Base-by-base conservation (phyloP, 2,113 vertebrate species). In the Poeciliopsis prolifica region DNA sequence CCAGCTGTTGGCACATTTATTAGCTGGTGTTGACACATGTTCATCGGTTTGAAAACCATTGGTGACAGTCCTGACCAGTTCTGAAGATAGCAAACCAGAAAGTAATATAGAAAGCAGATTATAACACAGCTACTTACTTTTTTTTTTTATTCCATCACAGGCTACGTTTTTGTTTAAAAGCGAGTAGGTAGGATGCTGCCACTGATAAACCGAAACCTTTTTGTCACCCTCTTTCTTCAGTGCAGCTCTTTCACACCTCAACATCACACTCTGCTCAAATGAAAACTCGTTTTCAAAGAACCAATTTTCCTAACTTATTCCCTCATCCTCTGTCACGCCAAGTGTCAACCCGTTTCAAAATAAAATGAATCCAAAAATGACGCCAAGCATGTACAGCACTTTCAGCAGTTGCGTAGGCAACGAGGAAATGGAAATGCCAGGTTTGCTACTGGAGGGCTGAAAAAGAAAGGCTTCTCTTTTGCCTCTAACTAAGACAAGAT, bases 341-440 rank as follows among this genome's bases (percentile, higher is more conserved):
- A 83, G 74, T 79, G 79, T 79, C 82, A 87, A 69, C 79, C 80
- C 75, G 70, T 70, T 58, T 60, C 81, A 82, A 83, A 76, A 70
- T 85, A 74, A 88, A 88, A 72, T 83, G 83, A 86, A 87, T 86
- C 64, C 80, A 64, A 44, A 63, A 77, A 68, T 29, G 60, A 86
- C 75, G 77, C 77, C 80, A 80, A 83, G 70, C 86, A 96, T 95
- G 92, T 95, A 91, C 95, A 95, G 66, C 95, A 95, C 77, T 85
- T 97, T 95, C 94, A 95, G 86, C 89, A 95, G 26, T 94, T 91
- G 72, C 92, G 95, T 87, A 95, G 96, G 85, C 94, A 96, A 77
- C 93, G 96, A 42, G 94, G 92, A 91, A 95, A 96, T 89, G 96
- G 95, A 78, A 97, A 97, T 37, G 94, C 95, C 78, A 95, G 93